Evolutionary conservation across 53 echinoderm and acorn worm species (phyloP).

Genomic region (Henricia sp.): DNA sequence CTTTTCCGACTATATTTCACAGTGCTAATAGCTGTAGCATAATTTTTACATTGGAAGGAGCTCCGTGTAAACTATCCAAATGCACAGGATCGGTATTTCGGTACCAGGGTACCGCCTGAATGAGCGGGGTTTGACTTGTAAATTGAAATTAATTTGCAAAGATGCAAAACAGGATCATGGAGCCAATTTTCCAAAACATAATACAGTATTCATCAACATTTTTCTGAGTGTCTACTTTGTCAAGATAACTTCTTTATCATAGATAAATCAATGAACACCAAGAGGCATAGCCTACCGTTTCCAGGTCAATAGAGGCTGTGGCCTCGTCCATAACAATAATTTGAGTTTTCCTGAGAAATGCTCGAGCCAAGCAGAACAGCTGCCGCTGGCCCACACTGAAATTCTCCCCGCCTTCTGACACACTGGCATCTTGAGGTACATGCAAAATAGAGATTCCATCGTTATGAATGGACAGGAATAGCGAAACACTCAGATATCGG

Average conservation of each 20-base stretch:
- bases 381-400: constrained; percentile 79
- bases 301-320: constrained; percentile 75
- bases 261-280: neutral
- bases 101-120: neutral
- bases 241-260: neutral
- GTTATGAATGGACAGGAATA: neutral
- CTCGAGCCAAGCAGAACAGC: constrained; percentile 76
- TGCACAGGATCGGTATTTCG: no score
- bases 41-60: no score
- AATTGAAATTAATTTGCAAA: neutral
- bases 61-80: no score
- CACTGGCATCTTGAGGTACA: constrained; percentile 22
- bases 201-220: neutral
- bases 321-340: constrained; percentile 85
- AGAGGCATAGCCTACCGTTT: constrained; percentile 37
- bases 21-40: no score
- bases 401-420: constrained; percentile 71
- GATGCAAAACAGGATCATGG: neutral
- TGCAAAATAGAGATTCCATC: neutral
- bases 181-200: neutral
- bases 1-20: no score
- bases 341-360: constrained; percentile 63
- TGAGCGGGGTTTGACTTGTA: neutral
- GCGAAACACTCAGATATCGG: neutral
- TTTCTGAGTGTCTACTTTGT: neutral